A percentile compares a stretch with the other conserved stretches of the same genome.
These are phyloP conservation scores for Silurus glanis DNA, from an alignment of 2,113 vertebrate species.

Conservation along the genomic window DNA sequence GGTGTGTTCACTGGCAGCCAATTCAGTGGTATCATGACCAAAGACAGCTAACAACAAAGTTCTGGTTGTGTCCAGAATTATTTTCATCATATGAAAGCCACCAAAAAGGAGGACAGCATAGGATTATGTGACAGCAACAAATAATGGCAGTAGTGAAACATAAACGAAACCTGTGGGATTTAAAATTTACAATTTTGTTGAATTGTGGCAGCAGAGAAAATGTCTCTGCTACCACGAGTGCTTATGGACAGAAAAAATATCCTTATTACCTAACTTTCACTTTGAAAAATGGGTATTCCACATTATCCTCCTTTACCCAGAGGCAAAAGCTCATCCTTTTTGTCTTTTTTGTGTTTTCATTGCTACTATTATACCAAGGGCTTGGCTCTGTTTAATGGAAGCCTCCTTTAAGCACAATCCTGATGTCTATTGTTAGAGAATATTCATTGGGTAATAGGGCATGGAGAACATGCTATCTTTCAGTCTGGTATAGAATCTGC, in stretches of 20 bases:
- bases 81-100: neutral
- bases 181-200: neutral
- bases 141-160: neutral
- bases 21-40: neutral
- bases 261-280: slow-evolving; percentile 9
- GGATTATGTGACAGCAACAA: slow-evolving; percentile 10
- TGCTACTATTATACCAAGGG: neutral
- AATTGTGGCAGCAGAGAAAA: neutral
- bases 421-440: neutral
- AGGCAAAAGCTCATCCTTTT: neutral
- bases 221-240: neutral
- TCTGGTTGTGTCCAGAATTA: neutral
- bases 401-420: neutral
- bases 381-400: neutral
- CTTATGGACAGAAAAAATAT: slow-evolving; percentile 14
- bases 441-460: neutral
- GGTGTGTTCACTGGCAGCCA: neutral
- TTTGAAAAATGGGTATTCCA: slow-evolving; percentile 16
- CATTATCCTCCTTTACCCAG: slow-evolving; percentile 1
- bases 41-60: neutral
- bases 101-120: neutral
- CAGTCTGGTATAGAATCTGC: neutral
- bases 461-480: neutral
- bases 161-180: slow-evolving; percentile 21
- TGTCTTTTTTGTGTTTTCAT: neutral